A percentile compares a stretch with the other conserved stretches of the same genome.
Evolutionary conservation across 2,797 vertebrate species (phyloP).

Genomic region (Typhlichthys eigenmanni): DNA sequence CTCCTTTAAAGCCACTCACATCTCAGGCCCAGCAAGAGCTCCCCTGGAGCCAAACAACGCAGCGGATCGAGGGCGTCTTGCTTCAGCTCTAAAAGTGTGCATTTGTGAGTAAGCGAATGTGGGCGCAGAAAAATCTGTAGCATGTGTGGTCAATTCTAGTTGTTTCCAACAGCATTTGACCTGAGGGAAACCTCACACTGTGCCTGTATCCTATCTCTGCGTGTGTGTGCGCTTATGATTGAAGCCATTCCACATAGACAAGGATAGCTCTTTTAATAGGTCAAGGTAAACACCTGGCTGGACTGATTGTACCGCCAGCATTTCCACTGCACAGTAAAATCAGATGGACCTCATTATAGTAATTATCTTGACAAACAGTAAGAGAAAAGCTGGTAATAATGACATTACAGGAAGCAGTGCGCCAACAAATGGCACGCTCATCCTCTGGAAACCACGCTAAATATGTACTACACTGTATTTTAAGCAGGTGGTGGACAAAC

Average conservation of each 20-base stretch:
- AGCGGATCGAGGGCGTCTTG: conserved; percentile 16
- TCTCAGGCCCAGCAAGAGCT: conserved; percentile 28
- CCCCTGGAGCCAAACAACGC: conserved; percentile 49
- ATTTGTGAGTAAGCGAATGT: conserved; percentile 22
- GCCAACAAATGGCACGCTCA: not conserved
- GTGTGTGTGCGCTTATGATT: conserved; percentile 29
- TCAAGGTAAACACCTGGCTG: conserved; percentile 60
- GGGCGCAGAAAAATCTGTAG: conserved; percentile 62
- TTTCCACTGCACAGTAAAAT: conserved; percentile 25
- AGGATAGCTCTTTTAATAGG: conserved; percentile 42
- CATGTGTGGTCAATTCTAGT: conserved; percentile 72
- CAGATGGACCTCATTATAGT: conserved; percentile 23
- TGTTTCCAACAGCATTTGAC: conserved; percentile 68
- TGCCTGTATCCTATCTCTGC: conserved; percentile 65
- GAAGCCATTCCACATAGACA: conserved; percentile 47
- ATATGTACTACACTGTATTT: conserved; percentile 16
- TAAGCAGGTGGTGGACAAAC: not conserved
- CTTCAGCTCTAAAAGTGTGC: conserved; percentile 2
- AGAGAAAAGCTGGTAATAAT: conserved; percentile 8
- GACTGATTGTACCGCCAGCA: conserved; percentile 32
- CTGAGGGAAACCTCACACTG: conserved; percentile 59
- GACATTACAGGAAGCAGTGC: not conserved
- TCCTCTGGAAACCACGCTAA: not conserved
- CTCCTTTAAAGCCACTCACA: no score
- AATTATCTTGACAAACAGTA: conserved; percentile 23